Base-by-base conservation (phyloP, 2,888 invertebrate species). In the Dicranocentrus wangi region DNA sequence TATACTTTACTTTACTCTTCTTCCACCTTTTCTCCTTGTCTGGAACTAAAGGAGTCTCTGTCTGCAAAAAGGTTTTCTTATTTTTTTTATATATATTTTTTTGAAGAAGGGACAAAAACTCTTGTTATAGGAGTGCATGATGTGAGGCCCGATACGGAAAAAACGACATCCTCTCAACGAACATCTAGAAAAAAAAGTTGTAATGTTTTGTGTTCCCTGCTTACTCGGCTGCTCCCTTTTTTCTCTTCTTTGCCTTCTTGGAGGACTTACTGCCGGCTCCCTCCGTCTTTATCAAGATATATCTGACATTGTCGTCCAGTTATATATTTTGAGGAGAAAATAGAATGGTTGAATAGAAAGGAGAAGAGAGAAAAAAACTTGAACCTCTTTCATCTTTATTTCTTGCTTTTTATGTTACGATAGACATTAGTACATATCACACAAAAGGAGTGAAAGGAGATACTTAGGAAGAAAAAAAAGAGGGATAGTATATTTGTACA, bases 321-420 rank as follows among this genome's bases (percentile, higher is more conserved):
- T 77, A 60, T 53, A 15, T 69, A 39, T 68, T n/a, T 69, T 69
- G 19, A 32, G 51, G 63, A 42, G 55, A 43, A 43, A 63, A 51
- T 32, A 53, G 17, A 61, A 60, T 43, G 23, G 65, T 19, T 65
- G 65, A 42, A 65, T 42, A 42, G 55, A 15, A 61, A 23, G 60
- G 25, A 65, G 73, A 63, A 28, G 43, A 60, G 27, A 53, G 60
- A 51, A 53, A 76, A 66, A 66, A 79, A 79, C 71, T 79, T 79
- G 70, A 71, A 58, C 65, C 65, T 58, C 78, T 79, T 79, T 79
- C 78, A 71, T 79, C 71, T 66, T 65, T 65, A 79, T 66, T 79
- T 71, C 65, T 71, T 71, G 63, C 65, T 23, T 77, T 77, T 77
- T 70, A 70, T 77, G 63, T 51, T 55, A 39, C 76, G 68, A 25